Conservation (phyloP, 2,797 vertebrate species). For the Rhynchonycteris naso region DNA sequence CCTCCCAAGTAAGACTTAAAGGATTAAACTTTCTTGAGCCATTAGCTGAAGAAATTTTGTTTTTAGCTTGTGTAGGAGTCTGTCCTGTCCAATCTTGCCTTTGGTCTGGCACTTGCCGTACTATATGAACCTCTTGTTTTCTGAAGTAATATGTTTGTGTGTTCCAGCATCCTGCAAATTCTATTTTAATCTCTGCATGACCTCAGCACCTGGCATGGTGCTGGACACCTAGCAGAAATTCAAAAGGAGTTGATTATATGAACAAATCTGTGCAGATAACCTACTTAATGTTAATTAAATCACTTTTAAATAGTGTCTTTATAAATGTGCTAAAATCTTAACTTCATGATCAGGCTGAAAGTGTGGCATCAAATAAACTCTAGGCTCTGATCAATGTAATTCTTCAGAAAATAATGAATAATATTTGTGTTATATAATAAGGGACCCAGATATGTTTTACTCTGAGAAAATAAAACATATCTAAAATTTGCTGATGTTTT, state of each 20-base stretch:
- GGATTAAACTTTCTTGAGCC: conserved; percentile 17
- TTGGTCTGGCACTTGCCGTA: neutral
- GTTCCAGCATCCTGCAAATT: neutral
- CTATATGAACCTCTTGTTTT: neutral
- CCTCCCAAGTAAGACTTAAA: neutral
- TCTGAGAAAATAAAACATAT: neutral
- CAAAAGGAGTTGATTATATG: neutral
- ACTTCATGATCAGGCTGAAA: neutral
- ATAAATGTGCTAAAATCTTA: conserved; percentile 22
- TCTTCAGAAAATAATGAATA: neutral
- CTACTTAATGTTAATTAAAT: conserved; percentile 1
- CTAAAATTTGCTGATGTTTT: conserved; percentile 11
- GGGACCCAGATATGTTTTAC: neutral
- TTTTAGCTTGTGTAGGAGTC: neutral
- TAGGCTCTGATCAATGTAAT: neutral
- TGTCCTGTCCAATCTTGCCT: neutral
- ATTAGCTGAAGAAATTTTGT: neutral
- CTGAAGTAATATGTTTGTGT: neutral
- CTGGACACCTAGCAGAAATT: neutral
- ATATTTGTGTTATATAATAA: neutral
- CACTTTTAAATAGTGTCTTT: neutral
- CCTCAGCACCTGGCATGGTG: neutral
- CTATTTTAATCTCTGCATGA: neutral
- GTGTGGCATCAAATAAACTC: neutral
- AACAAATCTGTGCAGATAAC: neutral